Evolutionary conservation across 53 echinoderm and acorn worm species (phyloP).

Genomic region (Arbacia lixula): DNA sequence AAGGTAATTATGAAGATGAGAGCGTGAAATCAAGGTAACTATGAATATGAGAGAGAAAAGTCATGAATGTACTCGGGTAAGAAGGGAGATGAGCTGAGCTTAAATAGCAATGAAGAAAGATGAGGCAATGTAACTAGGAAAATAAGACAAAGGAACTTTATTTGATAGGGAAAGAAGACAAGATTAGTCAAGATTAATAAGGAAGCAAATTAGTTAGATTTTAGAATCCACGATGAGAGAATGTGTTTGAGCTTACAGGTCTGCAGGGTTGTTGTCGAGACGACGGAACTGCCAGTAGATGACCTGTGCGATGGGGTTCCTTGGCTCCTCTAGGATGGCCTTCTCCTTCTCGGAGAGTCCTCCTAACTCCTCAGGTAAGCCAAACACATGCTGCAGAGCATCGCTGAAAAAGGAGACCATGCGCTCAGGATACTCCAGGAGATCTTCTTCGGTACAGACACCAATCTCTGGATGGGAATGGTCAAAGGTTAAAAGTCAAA

Average conservation of each 20-base stretch:
- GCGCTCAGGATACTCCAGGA: conserved; percentile 6
- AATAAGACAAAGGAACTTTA: too few relatives aligned
- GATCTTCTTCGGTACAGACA: background rate
- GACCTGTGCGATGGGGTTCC: background rate
- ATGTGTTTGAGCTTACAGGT: conserved; percentile 19
- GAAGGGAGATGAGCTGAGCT: too few relatives aligned
- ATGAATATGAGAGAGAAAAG: too few relatives aligned
- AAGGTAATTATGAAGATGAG: background rate
- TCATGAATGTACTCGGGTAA: too few relatives aligned
- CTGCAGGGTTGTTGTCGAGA: conserved; percentile 39
- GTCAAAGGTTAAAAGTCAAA: too few relatives aligned
- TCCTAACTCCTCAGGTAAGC: conserved; percentile 6
- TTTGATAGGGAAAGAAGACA: too few relatives aligned
- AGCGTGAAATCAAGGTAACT: background rate
- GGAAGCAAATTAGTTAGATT: background rate
- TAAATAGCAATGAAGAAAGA: too few relatives aligned
- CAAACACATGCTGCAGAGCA: background rate
- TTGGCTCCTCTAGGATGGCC: background rate
- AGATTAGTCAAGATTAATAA: too few relatives aligned
- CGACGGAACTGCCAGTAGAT: conserved; percentile 41
- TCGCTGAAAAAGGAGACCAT: conserved; percentile 16
- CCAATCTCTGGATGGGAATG: background rate
- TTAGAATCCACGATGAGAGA: background rate
- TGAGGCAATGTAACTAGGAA: too few relatives aligned
- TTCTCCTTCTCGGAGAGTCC: conserved; percentile 46